Evolutionary conservation across 1,140 invertebrate genomes (phyloP).

Genomic region (Dufourea novaeangliae): DNA sequence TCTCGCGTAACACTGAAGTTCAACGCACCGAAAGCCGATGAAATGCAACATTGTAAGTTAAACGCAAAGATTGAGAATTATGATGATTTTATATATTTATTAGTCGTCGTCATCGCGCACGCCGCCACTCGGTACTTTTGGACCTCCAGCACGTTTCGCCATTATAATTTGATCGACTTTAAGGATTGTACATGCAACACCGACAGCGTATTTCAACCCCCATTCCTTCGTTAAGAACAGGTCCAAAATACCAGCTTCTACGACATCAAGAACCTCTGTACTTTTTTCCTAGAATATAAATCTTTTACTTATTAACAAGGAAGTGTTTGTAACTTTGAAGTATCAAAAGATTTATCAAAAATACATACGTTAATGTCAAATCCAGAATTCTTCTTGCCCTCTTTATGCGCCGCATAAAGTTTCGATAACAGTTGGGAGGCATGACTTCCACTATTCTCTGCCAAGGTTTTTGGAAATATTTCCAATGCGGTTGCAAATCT

Average conservation of each 20-base stretch:
- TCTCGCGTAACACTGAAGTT: neutral
- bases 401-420: conserved; percentile 94
- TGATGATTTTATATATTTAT: conserved; percentile 7
- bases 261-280: conserved; percentile 87
- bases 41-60: conserved; percentile 42
- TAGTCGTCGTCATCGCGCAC: conserved; percentile 89
- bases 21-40: neutral
- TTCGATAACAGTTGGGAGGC: conserved; percentile 94
- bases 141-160: conserved; percentile 98
- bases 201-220: conserved; percentile 97
- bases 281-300: conserved; percentile 80
- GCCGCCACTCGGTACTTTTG: conserved; percentile 88
- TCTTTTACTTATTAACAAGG: conserved; percentile 8
- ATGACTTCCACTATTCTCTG: conserved; percentile 96
- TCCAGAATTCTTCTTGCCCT: conserved; percentile 91
- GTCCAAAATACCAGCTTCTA: conserved; percentile 90
- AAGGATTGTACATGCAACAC: conserved; percentile 95
- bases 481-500: conserved; percentile 97
- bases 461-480: conserved; percentile 94
- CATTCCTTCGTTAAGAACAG: conserved; percentile 94
- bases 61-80: conserved; percentile 23
- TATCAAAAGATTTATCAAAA: neutral
- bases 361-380: conserved; percentile 91
- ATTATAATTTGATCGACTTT: conserved; percentile 99
- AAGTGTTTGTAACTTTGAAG: neutral